A percentile compares a stretch with the other conserved stretches of the same genome.
phyloP scores from a whole-genome alignment of 2,113 vertebrate genomes.

The Apodemus speciosus region DNA sequence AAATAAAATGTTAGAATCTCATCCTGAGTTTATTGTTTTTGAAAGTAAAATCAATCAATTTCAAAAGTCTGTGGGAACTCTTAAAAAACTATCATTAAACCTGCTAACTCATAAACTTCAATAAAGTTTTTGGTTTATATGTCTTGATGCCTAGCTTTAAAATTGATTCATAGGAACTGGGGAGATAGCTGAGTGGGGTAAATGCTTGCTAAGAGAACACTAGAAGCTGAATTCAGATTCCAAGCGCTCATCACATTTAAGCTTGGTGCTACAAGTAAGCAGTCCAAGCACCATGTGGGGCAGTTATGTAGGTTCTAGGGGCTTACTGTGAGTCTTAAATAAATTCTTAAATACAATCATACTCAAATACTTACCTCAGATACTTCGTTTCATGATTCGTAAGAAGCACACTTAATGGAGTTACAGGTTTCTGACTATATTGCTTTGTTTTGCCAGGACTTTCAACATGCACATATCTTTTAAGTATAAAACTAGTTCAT shows the following conservation, averaged over 20 bases:
- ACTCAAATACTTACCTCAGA: neutral
- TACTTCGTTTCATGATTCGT: neutral
- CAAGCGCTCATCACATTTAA: neutral
- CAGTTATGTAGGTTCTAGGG: neutral
- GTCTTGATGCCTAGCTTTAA: neutral
- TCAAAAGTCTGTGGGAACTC: neutral
- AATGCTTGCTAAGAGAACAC: neutral
- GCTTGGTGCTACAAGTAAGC: neutral
- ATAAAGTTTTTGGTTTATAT: neutral
- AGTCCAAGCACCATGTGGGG: neutral
- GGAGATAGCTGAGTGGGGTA: neutral
- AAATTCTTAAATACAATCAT: neutral
- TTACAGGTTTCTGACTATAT: neutral
- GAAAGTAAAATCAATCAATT: neutral
- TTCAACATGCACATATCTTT: neutral
- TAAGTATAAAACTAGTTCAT: neutral
- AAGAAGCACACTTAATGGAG: neutral
- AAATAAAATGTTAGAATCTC: neutral
- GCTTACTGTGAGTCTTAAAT: neutral
- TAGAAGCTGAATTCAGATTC: no score
- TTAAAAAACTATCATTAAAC: neutral
- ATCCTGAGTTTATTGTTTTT: neutral
- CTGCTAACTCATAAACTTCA: neutral
- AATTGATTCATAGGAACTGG: neutral
- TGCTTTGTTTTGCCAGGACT: neutral